These are phyloP conservation scores for Phortica variegata DNA, from an alignment of 1,140 invertebrate species.

Conservation along the genomic window DNA sequence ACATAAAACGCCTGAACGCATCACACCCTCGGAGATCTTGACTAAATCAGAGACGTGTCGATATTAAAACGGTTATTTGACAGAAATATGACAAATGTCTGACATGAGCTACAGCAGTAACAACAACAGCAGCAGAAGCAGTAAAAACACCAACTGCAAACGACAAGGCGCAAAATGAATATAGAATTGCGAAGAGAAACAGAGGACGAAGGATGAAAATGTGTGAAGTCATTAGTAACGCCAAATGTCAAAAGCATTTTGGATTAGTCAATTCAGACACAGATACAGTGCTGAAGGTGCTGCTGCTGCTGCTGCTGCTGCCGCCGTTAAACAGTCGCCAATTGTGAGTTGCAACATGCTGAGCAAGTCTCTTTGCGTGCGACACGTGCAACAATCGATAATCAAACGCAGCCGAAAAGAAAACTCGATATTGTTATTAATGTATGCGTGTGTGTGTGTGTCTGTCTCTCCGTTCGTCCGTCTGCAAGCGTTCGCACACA, in stretches of 20 bases:
- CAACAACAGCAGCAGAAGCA: neutral
- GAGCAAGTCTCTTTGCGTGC: conserved; percentile 34
- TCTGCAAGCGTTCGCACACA: conserved; percentile 15
- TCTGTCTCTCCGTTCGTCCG: no score
- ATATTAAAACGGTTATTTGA: conserved; percentile 55
- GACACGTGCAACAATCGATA: neutral
- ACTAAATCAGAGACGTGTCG: no score
- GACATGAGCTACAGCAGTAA: conserved; percentile 21
- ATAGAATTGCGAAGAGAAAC: no score
- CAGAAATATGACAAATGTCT: conserved; percentile 54
- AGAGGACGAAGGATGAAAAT: no score
- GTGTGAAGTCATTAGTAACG: conserved; percentile 50
- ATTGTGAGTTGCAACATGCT: conserved; percentile 12
- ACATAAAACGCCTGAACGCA: conserved; percentile 47
- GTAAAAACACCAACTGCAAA: neutral
- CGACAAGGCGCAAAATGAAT: neutral
- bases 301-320: conserved; percentile 1
- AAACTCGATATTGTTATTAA: conserved; percentile 41
- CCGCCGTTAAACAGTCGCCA: neutral
- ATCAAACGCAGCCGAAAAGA: conserved; percentile 23
- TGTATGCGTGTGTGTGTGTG: no score
- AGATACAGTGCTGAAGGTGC: conserved; percentile 4
- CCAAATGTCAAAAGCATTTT: conserved; percentile 52
- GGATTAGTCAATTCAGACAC: conserved; percentile 47
- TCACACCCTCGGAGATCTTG: conserved; percentile 9